Conservation (phyloP, 2,113 vertebrate species). For the Blennius ocellaris region DNA sequence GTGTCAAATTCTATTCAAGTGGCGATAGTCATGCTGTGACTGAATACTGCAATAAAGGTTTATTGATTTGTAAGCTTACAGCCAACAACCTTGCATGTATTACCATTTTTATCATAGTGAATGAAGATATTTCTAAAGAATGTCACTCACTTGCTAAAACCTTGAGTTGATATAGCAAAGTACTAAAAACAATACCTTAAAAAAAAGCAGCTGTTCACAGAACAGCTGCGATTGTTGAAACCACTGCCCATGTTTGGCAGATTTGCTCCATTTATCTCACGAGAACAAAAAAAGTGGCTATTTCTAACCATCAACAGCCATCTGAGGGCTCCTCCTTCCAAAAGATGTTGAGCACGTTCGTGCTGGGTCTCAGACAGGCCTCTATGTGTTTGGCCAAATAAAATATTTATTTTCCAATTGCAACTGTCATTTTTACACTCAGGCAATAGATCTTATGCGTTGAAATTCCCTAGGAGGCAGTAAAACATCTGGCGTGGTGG, state of each 20-base stretch:
- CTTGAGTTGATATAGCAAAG: background rate
- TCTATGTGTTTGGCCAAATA: constrained; percentile 55
- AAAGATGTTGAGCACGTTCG: constrained; percentile 27
- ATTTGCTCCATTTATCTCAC: constrained; percentile 22
- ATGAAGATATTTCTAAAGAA: background rate
- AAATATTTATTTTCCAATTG: constrained; percentile 69
- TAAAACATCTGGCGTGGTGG: constrained; percentile 62
- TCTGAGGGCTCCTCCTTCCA: constrained; percentile 5
- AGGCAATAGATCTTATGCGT: constrained; percentile 56
- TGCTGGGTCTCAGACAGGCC: constrained; percentile 47
- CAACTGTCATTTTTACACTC: constrained; percentile 55
- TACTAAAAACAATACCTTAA: background rate
- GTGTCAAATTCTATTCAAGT: too few species aligned
- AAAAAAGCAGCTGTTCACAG: background rate
- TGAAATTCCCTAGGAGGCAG: constrained; percentile 47
- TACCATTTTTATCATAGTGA: too few species aligned
- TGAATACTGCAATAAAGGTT: too few species aligned
- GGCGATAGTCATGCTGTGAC: too few species aligned
- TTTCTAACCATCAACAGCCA: constrained; percentile 10
- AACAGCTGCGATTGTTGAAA: background rate
- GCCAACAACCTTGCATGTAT: too few species aligned
- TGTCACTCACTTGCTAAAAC: background rate
- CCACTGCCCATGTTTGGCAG: background rate
- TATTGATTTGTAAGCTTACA: too few species aligned
- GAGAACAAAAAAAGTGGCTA: background rate